phyloP scores from a whole-genome alignment of 30 jellyfish, hydroid and myxozoan species.

The Aurelia aurita region DNA sequence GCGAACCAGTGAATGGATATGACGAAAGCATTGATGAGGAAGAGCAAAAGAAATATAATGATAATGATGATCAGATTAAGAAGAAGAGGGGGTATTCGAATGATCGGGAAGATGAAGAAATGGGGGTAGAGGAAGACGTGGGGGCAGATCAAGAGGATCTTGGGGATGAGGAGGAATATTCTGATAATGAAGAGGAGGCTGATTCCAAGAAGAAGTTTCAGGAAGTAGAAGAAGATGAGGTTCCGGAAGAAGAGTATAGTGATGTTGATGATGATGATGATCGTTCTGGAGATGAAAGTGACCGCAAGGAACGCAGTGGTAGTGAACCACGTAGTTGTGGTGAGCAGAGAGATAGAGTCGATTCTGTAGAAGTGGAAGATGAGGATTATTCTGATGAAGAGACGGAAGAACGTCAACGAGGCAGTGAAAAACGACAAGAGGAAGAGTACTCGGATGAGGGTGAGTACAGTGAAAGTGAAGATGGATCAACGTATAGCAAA shows the following conservation, averaged over 20 bases:
- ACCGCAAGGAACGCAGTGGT: background rate
- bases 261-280: slow-evolving; percentile 43
- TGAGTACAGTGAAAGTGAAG: slow-evolving; percentile 43
- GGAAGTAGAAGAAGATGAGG: slow-evolving; percentile 3
- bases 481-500: background rate
- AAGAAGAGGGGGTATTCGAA: background rate
- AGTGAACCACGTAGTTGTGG: background rate
- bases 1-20: slow-evolving; percentile 34
- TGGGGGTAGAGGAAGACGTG: slow-evolving; percentile 9
- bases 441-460: slow-evolving; percentile 48
- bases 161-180: slow-evolving; percentile 18
- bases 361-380: slow-evolving; percentile 11
- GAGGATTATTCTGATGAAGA: slow-evolving; percentile 48
- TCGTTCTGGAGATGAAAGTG: slow-evolving; percentile 45
- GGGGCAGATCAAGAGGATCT: background rate
- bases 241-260: slow-evolving; percentile 25
- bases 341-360: slow-evolving; percentile 16
- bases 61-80: slow-evolving; percentile 4
- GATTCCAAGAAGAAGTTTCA: background rate
- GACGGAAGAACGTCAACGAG: background rate
- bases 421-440: background rate
- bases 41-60: slow-evolving; percentile 14
- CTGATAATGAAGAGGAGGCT: slow-evolving; percentile 26
- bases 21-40: slow-evolving; percentile 32
- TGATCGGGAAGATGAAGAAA: slow-evolving; percentile 41